Base-by-base conservation (phyloP, 2,797 vertebrate species). In the Myotis planiceps region DNA sequence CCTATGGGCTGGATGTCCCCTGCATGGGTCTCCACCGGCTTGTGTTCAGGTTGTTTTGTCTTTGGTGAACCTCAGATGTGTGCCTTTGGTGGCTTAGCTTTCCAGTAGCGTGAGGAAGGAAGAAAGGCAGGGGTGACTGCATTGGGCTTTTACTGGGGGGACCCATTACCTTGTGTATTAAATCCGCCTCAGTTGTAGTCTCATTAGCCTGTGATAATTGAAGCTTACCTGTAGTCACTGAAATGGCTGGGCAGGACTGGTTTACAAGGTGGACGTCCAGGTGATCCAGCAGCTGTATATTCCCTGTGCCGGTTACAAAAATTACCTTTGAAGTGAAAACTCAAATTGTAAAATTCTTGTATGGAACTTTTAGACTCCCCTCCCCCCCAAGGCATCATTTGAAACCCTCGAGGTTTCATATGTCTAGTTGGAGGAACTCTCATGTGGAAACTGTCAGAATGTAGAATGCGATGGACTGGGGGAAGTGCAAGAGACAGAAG, bases 171-270 rank as follows among this genome's bases (percentile, higher is more conserved):
- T 72, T 47, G 45, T 75, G 75, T 68, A 16, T 92, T 55, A 23
- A 79, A 53, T 68, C 68, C 1, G 2, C 84, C 21, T 63, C 29
- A 19, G 47, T 55, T 84, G 15, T 27, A n/a, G 45, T 85, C 88
- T 58, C 32, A 42, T 76, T 87, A 71, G 72, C 49, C 66, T 69
- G 42, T 83, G 84, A 80, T 92, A 51, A 79, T 83, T 83, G 89
- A 83, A 80, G 45, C 23, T 34, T n/a, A 76, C n/a, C 49, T 76
- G n/a, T 51, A 60, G 63, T 45, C 27, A 16, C 60, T 5, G 34
- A 76, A 55, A 45, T 74, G 15, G 23, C 92, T 0, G 1, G 65
- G 68, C 13, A 72, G 68, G 27, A n/a, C n/a, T 75, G 23, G 69
- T 69, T 74, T 75, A 72, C 51, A 37, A 49, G 39, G 39, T 4